Base-by-base conservation (phyloP, 2,888 invertebrate genomes). In the Lycophotia porphyrea region DNA sequence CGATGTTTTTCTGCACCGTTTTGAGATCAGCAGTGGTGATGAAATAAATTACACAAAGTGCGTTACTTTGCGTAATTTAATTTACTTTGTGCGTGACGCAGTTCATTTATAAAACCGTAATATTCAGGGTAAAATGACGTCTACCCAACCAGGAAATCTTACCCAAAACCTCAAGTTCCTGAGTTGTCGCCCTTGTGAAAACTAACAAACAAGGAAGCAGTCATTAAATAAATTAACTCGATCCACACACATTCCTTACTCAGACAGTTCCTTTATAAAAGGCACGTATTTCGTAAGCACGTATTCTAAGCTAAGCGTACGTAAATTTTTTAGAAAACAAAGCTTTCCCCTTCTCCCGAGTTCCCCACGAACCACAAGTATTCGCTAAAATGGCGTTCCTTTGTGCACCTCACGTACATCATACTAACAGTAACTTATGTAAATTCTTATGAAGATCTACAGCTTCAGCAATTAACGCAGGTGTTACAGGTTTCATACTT, bases 321-420 rank as follows among this genome's bases (percentile, higher is more conserved):
- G 36, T 47, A 44, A 39, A 52, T 15, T 78, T 67, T 47, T 47
- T 67, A 36, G 61, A 66, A 75, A 76, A 76, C 52, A 63, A 71
- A 80, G 58, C 63, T 66, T 31, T 66, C 34, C 74, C 31, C 31
- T 21, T 13, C 7, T 13, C 63, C 39, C 9, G 39, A 15, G 63
- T 34, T 60, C 21, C 21, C 31, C 21, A 1, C 31, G 9, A 34
- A 73, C 58, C 64, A 13, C 49, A 42, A 55, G 52, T 18, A 39
- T 21, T 21, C 27, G 39, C 27, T 78, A 66, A 55, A 80, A 55
- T 44, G 21, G 27, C 39, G 34, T 27, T 60, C 70, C 65, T 80
- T 82, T 80, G 80, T 78, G 65, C 42, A 31, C 27, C 81, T 63
- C 63, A 64, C 64, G 68, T 64, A 42, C 76, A 31, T 24, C 44